Conservation (phyloP, 1,140 invertebrate species). For the Brachionus calyciflorus region DNA sequence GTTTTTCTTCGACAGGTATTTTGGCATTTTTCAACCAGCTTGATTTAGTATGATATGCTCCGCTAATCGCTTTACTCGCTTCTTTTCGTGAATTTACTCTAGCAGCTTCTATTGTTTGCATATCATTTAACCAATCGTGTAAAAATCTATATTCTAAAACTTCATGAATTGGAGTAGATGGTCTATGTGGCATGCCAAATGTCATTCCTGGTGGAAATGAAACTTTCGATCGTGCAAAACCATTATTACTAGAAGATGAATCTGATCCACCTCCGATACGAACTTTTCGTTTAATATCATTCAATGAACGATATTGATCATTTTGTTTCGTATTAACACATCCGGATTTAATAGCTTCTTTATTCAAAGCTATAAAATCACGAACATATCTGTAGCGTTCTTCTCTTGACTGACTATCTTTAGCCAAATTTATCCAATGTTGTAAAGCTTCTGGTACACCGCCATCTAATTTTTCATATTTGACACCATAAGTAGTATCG, state of each 20-base stretch:
- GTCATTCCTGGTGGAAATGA: not conserved
- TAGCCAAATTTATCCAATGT: constrained; percentile 44
- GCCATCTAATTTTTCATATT: constrained; percentile 28
- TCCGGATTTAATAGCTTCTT: constrained; percentile 37
- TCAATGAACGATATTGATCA: constrained; percentile 1
- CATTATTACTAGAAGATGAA: not conserved
- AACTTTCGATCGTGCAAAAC: not conserved
- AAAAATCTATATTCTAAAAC: constrained; percentile 38
- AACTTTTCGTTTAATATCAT: constrained; percentile 46
- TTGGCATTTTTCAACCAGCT: constrained; percentile 35
- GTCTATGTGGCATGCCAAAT: constrained; percentile 38
- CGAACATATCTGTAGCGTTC: constrained; percentile 27
- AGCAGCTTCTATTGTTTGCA: constrained; percentile 26
- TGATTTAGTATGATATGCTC: constrained; percentile 45
- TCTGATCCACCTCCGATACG: constrained; percentile 2
- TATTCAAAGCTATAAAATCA: constrained; percentile 37
- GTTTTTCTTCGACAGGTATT: constrained; percentile 45
- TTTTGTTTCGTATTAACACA: constrained; percentile 25
- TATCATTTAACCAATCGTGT: constrained; percentile 38
- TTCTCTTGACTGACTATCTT: constrained; percentile 20
- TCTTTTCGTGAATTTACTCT: constrained; percentile 5
- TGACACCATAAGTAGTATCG: constrained; percentile 41
- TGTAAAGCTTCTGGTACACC: constrained; percentile 43
- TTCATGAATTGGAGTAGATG: constrained; percentile 45
- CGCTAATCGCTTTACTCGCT: constrained; percentile 34